phyloP scores from a whole-genome alignment of 2,888 invertebrate genomes.

The Synergus gifuensis region DNA sequence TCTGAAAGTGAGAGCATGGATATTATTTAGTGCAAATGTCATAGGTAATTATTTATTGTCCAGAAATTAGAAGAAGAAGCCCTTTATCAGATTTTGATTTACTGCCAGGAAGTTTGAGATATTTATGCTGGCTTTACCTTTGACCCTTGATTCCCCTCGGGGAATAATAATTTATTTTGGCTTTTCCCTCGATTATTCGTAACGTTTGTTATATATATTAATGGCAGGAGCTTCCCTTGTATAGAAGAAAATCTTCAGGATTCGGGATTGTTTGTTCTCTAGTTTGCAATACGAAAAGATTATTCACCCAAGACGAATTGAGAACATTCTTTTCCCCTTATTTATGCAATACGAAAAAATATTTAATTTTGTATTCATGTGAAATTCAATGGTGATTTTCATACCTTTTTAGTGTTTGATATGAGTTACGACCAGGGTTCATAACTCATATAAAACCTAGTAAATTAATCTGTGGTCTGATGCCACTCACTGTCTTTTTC shows the following conservation, averaged over 20 bases:
- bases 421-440: not conserved
- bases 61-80: not conserved
- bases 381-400: not conserved
- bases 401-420: not conserved
- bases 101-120: not conserved
- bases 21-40: too few relatives aligned
- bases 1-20: too few relatives aligned
- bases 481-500: slow-evolving; percentile 7
- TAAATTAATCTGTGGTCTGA: not conserved
- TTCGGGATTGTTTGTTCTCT: too few relatives aligned
- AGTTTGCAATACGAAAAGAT: not conserved
- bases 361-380: not conserved
- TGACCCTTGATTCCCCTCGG: not conserved
- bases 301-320: not conserved
- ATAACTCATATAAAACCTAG: not conserved
- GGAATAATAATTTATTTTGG: not conserved
- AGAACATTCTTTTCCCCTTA: not conserved
- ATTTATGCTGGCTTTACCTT: not conserved
- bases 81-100: not conserved
- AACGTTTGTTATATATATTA: not conserved
- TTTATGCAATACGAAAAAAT: not conserved
- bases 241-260: not conserved
- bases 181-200: not conserved
- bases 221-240: not conserved
- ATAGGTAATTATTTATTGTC: not conserved